Conservation (phyloP, 2,888 invertebrate species). For the Drosophila greeni region DNA sequence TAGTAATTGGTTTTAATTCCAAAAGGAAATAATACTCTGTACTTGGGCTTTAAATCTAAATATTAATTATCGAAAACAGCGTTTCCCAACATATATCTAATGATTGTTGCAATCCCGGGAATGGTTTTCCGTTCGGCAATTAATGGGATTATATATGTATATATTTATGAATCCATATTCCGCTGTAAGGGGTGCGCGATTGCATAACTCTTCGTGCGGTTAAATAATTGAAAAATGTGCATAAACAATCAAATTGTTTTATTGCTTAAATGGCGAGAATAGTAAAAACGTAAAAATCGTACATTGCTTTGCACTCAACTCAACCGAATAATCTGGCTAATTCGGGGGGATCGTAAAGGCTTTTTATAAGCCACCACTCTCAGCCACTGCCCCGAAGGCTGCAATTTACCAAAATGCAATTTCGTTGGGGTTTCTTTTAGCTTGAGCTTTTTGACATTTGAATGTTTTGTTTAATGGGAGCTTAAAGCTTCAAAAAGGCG, state of each 20-base stretch:
- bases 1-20: not conserved
- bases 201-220: conserved; percentile 36
- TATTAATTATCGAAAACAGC: not conserved
- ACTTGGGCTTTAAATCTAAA: not conserved
- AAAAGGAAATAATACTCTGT: not conserved
- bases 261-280: conserved; percentile 38
- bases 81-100: not conserved
- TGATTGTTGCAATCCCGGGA: not conserved
- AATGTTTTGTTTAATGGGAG: not conserved
- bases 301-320: conserved; percentile 67
- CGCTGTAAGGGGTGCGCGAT: conserved; percentile 15
- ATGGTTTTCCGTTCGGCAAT: conserved; percentile 14
- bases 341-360: conserved; percentile 46
- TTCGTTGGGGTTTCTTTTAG: not conserved
- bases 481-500: conserved; percentile 12
- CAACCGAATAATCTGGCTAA: conserved; percentile 53
- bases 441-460: conserved; percentile 15
- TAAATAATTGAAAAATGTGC: conserved; percentile 32
- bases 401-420: conserved; percentile 30
- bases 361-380: conserved; percentile 36
- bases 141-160: conserved; percentile 17
- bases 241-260: conserved; percentile 43
- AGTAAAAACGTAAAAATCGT: conserved; percentile 38
- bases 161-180: conserved; percentile 10
- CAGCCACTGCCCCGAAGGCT: conserved; percentile 21